phyloP scores from a whole-genome alignment of 2,113 vertebrate genomes.

The Labeo catla region DNA sequence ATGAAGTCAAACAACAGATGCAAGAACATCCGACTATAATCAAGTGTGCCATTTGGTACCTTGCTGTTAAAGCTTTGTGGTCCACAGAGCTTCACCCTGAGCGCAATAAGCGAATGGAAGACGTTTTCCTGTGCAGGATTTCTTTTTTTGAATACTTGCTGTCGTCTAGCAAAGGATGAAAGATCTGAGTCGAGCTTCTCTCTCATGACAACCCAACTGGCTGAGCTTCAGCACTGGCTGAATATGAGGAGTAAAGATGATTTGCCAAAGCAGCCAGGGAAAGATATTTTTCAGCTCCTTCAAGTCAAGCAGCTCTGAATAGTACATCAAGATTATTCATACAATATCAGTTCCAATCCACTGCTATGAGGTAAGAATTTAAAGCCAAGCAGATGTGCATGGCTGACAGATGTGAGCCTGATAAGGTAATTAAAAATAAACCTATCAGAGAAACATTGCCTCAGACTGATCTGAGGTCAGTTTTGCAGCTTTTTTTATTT shows the following conservation, averaged over 20 bases:
- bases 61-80: background rate
- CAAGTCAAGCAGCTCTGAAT: conserved; percentile 42
- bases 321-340: conserved; percentile 45
- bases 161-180: conserved; percentile 10
- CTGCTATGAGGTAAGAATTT: conserved; percentile 1
- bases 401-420: background rate
- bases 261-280: conserved; percentile 37
- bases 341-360: conserved; percentile 35
- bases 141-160: background rate
- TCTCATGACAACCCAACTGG: conserved; percentile 41
- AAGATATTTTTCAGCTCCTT: conserved; percentile 41
- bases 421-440: background rate
- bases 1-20: background rate
- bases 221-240: conserved; percentile 40
- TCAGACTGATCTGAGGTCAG: conserved; percentile 20
- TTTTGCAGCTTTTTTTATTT: conserved; percentile 7
- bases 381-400: conserved; percentile 13
- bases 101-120: background rate
- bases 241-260: conserved; percentile 49
- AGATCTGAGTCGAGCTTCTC: background rate
- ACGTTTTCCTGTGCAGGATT: background rate
- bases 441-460: background rate
- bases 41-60: background rate
- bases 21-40: background rate
- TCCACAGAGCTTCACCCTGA: background rate